Evolutionary conservation across 2,113 vertebrate species (phyloP), one percentile per base, ranked within the genome.

Genomic region (Pan paniscus): DNA sequence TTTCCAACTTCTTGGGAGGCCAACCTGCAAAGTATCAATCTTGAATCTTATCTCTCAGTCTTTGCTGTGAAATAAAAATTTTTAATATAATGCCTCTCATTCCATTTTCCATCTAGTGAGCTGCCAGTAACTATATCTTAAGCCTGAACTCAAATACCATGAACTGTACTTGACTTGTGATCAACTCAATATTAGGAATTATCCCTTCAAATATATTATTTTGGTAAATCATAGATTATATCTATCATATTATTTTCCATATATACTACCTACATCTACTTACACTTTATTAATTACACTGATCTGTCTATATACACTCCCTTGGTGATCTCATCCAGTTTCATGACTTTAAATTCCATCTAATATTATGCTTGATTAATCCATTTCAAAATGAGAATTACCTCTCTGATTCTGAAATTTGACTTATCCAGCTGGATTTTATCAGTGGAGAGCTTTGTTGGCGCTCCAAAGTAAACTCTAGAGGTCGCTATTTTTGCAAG

Each of bases 121-220:
- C 20, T 89, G 64, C 75, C 38, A 93, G 13, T 46, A 93, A 76
- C 40, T 10, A 68, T 6, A n/a, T 84, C 38, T 48, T 40, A 27
- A 46, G 5, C 9, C 35, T 81, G 22, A 94, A 75, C 11, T 75
- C 23, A 75, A 81, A 52, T 75, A 43, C 17, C 38, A 50, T 57
- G 32, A 96, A 84, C 38, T 52, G 52, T 48, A 50, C 11, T 83
- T 78, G n/a, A 46, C 93, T 93, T 61, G 30, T 86, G 9, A 86
- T 84, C n/a, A 97, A 68, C 23, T 68, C 84, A 52, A 8, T 92
- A 50, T 40, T 90, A 81, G 89, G 55, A 89, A 92, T 96, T 59
- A 59, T 25, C 2, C 8, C 16, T 32, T 73, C 32, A 83, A 64
- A 89, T 73, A 30, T 43, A 57, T 88, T 78, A 55, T 68, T 68